These are phyloP conservation scores for Oryzias javanicus DNA, from an alignment of 2,113 vertebrate species.

Conservation along the genomic window DNA sequence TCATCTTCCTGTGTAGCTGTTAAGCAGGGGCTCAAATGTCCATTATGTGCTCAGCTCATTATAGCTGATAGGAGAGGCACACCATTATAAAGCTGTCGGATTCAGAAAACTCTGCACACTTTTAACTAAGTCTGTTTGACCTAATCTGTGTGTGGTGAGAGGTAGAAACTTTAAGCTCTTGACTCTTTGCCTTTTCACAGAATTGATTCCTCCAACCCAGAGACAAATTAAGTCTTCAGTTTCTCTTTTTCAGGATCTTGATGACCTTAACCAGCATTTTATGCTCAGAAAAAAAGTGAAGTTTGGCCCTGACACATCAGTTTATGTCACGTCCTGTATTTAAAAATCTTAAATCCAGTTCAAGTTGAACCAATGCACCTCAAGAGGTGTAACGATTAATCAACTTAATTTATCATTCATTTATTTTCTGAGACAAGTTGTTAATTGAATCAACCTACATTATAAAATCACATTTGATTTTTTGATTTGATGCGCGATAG, in stretches of 20 bases:
- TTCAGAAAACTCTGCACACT: neutral
- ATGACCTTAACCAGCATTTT: neutral
- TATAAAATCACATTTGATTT: too few species aligned
- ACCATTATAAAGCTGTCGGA: neutral
- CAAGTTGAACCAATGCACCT: too few species aligned
- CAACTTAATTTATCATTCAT: too few species aligned
- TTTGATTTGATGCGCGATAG: too few species aligned
- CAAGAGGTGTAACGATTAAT: too few species aligned
- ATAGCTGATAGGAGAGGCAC: neutral
- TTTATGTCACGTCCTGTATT: neutral
- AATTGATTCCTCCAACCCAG: neutral
- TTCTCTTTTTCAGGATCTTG: neutral
- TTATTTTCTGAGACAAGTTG: too few species aligned
- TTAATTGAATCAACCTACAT: too few species aligned
- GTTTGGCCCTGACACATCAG: neutral
- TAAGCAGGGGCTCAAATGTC: neutral
- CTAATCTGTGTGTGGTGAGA: neutral
- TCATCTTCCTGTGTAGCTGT: neutral
- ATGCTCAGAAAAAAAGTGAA: neutral
- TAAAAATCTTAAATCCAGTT: too few species aligned
- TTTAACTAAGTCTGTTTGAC: constrained; percentile 3
- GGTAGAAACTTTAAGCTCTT: neutral
- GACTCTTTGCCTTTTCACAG: neutral
- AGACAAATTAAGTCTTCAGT: neutral
- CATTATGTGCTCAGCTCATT: neutral